Evolutionary conservation across 2,888 invertebrate species (phyloP).

Genomic region (Timandra comae): DNA sequence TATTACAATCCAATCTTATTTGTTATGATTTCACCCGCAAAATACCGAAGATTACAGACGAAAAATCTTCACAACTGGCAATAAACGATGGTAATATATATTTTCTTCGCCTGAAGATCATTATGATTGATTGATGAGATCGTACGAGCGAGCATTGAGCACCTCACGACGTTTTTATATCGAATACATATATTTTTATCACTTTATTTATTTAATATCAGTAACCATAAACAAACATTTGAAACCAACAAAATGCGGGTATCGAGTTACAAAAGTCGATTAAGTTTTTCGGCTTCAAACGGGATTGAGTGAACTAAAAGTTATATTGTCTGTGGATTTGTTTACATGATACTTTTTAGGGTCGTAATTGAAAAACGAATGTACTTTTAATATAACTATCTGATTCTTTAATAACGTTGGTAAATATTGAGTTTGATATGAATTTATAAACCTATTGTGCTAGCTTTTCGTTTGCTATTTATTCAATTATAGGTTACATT

Average conservation of each 20-base stretch:
- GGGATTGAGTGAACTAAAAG: no score
- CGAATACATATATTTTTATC: constrained; percentile 16
- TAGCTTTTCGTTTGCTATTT: no score
- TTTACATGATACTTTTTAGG: no score
- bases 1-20: constrained; percentile 10
- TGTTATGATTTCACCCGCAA: constrained; percentile 15
- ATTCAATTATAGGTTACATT: no score
- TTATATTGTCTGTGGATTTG: constrained; percentile 26
- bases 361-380: no score
- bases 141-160: constrained; percentile 13
- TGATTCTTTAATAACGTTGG: no score
- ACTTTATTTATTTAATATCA: constrained; percentile 13
- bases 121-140: constrained; percentile 24
- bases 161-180: constrained; percentile 15
- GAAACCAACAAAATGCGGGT: no score
- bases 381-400: no score
- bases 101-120: constrained; percentile 20
- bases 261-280: no score
- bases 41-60: constrained; percentile 14
- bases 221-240: constrained; percentile 5
- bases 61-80: constrained; percentile 8
- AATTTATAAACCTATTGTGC: no score
- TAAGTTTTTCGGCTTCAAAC: no score
- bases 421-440: no score
- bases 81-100: constrained; percentile 22